Conservation (phyloP, 2,888 invertebrate genomes). For the Priocnemis perturbator region DNA sequence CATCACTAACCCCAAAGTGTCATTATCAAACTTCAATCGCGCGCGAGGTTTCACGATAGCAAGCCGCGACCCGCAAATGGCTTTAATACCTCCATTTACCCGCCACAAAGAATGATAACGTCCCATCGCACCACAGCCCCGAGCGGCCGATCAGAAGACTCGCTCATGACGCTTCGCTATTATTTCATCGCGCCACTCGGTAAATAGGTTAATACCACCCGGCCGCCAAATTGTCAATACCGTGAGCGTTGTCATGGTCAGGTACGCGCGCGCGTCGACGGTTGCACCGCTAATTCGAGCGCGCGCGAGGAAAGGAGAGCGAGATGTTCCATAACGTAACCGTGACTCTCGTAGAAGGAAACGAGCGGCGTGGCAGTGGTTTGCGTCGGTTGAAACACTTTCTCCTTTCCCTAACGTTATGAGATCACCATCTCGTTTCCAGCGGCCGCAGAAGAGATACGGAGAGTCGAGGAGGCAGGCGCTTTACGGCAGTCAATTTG, state of each 20-base stretch:
- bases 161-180: no score
- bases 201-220: not conserved
- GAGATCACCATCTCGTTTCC: conserved; percentile 66
- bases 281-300: conserved; percentile 44
- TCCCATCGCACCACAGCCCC: no score
- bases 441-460: conserved; percentile 16
- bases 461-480: conserved; percentile 26
- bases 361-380: conserved; percentile 43
- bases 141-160: no score
- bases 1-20: no score
- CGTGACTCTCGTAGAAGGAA: conserved; percentile 64
- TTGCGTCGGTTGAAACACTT: conserved; percentile 65
- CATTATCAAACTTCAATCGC: no score
- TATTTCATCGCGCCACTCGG: no score
- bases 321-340: conserved; percentile 63
- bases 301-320: conserved; percentile 18
- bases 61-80: no score
- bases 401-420: conserved; percentile 73
- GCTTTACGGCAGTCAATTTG: not conserved
- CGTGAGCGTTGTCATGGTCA: conserved; percentile 32
- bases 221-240: not conserved
- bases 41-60: no score
- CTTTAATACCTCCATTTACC: no score
- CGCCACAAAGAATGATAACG: no score
- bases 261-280: conserved; percentile 41